phyloP scores from a whole-genome alignment of 2,888 invertebrate species.

The Gastrophysa polygoni region DNA sequence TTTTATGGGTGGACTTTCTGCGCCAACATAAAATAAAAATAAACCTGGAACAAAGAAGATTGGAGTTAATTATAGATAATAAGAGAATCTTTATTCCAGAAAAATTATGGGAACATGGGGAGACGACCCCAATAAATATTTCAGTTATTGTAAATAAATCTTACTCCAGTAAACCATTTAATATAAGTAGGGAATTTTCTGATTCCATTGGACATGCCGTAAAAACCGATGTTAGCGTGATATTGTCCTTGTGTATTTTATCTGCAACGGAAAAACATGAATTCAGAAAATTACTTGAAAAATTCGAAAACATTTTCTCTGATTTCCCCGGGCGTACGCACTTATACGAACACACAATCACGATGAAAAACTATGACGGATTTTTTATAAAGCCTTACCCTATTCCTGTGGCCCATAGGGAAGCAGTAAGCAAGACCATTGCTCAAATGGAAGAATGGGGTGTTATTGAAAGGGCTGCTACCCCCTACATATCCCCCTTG shows the following conservation, averaged over 20 bases:
- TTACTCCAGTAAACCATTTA: no score
- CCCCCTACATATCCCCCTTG: conserved; percentile 34
- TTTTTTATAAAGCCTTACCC: conserved; percentile 1
- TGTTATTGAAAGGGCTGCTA: background rate
- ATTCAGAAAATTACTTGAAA: no score
- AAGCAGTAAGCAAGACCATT: background rate
- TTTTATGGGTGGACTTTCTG: background rate
- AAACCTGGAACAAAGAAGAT: background rate
- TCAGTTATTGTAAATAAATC: no score
- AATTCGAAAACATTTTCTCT: no score
- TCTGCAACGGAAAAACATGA: no score
- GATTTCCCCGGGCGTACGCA: background rate
- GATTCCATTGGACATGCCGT: no score
- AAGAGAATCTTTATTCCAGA: background rate
- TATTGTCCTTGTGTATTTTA: no score
- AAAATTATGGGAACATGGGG: background rate
- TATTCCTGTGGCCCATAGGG: background rate
- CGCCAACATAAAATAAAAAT: background rate
- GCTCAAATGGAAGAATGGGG: background rate
- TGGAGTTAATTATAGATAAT: background rate
- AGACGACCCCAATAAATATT: no score
- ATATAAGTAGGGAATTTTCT: no score
- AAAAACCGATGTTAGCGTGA: no score
- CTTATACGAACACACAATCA: background rate
- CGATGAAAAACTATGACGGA: background rate